Evolutionary conservation across 2,888 invertebrate genomes (phyloP).

Genomic region (Spialia ferax): DNA sequence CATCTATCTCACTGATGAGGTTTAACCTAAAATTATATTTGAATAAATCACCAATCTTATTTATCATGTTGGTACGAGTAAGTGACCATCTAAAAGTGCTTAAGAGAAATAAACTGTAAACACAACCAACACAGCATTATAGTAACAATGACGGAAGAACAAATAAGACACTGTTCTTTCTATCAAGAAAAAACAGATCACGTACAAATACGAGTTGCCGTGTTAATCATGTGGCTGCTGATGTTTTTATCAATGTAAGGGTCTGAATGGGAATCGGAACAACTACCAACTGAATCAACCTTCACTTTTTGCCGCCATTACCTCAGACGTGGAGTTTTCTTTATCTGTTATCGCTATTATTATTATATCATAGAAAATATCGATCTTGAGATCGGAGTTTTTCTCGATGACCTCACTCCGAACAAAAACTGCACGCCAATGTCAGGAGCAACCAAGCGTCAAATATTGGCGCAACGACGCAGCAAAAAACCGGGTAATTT

Average conservation of each 20-base stretch:
- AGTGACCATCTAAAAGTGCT: no score
- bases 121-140: not conserved
- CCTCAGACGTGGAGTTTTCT: slow-evolving; percentile 51
- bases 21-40: no score
- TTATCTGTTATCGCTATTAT: slow-evolving; percentile 37
- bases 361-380: slow-evolving; percentile 56
- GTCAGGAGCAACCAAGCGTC: slow-evolving; percentile 79
- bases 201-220: not conserved
- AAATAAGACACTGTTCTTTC: not conserved
- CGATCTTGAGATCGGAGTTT: slow-evolving; percentile 51
- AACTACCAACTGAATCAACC: slow-evolving; percentile 20
- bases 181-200: not conserved
- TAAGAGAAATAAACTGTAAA: no score
- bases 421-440: slow-evolving; percentile 76
- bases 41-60: no score
- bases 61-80: no score
- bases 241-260: slow-evolving; percentile 2
- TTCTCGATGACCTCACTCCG: slow-evolving; percentile 59
- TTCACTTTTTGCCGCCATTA: slow-evolving; percentile 58
- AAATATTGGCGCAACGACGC: slow-evolving; percentile 76
- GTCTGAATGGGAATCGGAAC: slow-evolving; percentile 22
- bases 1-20: no score
- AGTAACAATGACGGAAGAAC: not conserved
- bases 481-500: slow-evolving; percentile 82
- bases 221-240: slow-evolving; percentile 1